Percentiles rank a stretch among this genome's conserved stretches.
Conservation (phyloP, 2,797 vertebrate genomes). For the Manis crassicaudata region DNA sequence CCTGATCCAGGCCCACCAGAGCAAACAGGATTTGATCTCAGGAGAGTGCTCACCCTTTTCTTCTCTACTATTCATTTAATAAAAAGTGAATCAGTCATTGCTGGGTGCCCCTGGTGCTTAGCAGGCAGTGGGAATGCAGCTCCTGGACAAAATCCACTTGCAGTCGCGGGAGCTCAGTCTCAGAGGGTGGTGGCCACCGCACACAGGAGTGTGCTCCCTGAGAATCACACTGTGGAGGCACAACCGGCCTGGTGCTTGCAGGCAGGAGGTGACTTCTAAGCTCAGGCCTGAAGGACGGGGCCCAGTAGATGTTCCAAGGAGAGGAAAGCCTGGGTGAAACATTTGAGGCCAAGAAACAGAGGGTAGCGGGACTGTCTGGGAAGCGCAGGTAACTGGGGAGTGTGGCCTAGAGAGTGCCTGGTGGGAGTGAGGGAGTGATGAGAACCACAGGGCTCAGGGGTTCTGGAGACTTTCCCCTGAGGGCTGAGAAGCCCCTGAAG, state of each 20-base stretch:
- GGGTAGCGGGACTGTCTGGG: neutral
- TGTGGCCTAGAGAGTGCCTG: neutral
- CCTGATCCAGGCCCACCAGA: neutral
- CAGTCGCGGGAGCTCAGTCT: neutral
- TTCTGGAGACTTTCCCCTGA: neutral
- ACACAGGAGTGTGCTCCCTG: no score
- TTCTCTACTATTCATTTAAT: neutral
- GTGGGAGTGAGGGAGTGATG: neutral
- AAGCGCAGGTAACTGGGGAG: neutral
- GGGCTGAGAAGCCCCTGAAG: neutral
- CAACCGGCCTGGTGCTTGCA: neutral
- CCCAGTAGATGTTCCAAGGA: neutral
- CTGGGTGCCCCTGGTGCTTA: fast-evolving
- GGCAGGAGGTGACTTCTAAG: neutral
- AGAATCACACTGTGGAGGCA: neutral
- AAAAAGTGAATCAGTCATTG: neutral
- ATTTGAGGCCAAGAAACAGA: neutral
- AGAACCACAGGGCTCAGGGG: neutral
- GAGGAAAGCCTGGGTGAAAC: neutral
- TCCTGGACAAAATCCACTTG: no score
- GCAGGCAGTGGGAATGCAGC: neutral
- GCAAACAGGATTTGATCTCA: neutral
- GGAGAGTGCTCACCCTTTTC: neutral
- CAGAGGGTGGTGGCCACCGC: no score
- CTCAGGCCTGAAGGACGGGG: neutral